Evolutionary conservation across 2,113 vertebrate species (phyloP).

Genomic region (Apaloderma vittatum): DNA sequence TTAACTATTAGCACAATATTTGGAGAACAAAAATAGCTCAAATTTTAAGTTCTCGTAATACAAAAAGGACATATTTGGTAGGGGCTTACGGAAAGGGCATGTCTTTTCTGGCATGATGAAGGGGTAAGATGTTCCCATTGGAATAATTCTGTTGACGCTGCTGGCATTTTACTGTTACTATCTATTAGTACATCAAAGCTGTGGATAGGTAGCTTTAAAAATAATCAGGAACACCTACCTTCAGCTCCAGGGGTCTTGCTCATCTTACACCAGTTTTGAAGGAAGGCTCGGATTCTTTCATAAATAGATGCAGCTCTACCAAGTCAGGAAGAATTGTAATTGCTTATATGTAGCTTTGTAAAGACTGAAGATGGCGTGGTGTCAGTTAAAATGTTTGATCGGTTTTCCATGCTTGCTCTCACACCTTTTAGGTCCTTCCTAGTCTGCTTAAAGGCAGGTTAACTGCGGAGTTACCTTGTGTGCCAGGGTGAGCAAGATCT

Average conservation of each 20-base stretch:
- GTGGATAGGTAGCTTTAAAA: background rate
- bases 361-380: background rate
- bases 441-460: background rate
- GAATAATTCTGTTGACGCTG: background rate
- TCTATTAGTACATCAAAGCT: background rate
- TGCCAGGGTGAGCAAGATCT: background rate
- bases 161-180: background rate
- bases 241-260: background rate
- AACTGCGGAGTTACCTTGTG: background rate
- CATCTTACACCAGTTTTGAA: background rate
- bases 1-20: background rate
- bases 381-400: background rate
- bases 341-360: background rate
- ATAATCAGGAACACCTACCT: background rate
- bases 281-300: background rate
- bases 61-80: background rate
- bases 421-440: background rate
- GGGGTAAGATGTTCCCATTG: background rate
- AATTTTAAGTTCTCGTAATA: background rate
- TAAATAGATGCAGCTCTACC: background rate
- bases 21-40: slow-evolving; percentile 22
- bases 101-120: background rate
- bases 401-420: background rate
- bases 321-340: background rate
- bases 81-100: background rate